These are phyloP conservation scores for Pollenia angustigena DNA, from an alignment of 2,888 invertebrate species.

Conservation along the genomic window DNA sequence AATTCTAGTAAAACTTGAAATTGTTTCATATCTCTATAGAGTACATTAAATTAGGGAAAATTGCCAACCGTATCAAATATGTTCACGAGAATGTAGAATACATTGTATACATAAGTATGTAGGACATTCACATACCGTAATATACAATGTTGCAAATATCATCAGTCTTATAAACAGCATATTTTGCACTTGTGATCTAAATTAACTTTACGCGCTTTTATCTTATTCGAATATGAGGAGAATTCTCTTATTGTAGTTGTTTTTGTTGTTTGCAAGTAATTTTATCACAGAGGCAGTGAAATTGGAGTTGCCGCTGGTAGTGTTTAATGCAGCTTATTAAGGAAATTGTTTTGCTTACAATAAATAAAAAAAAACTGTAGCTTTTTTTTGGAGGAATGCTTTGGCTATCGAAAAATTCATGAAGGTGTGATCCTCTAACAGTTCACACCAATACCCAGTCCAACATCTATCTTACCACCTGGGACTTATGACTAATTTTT, in stretches of 20 bases:
- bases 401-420: no score
- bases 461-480: no score
- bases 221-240: conserved; percentile 24
- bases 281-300: conserved; percentile 7
- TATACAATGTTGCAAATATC: conserved; percentile 40
- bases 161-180: conserved; percentile 41
- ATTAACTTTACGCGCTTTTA: conserved; percentile 52
- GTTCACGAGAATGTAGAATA: not conserved
- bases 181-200: not conserved
- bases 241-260: conserved; percentile 23
- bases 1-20: no score
- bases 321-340: no score
- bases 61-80: not conserved
- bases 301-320: conserved; percentile 42
- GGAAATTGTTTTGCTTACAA: no score
- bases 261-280: conserved; percentile 47
- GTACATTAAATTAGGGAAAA: conserved; percentile 23
- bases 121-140: conserved; percentile 12
- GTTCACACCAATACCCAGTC: no score
- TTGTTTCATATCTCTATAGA: not conserved
- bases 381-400: no score
- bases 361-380: no score
- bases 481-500: no score
- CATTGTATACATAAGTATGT: not conserved
- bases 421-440: no score